Base-by-base conservation (phyloP, 2,113 vertebrate genomes). In the Aleadryas rufinucha region DNA sequence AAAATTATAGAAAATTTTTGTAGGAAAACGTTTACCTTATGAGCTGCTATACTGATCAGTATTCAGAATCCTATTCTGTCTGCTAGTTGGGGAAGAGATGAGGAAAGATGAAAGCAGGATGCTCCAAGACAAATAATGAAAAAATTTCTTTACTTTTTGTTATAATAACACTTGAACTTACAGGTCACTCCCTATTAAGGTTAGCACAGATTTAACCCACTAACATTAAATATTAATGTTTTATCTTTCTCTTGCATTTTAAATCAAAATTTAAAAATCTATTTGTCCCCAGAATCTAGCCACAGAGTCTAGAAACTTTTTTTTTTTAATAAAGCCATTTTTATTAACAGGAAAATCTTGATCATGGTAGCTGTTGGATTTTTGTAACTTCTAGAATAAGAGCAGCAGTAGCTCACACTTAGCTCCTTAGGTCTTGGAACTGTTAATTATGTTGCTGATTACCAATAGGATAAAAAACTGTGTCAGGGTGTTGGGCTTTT, bases 201-300 rank as follows among this genome's bases (percentile, higher is more conserved):
- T 76, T 75, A 95, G 37, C 37, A 64, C 1, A 65, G 12, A 61
- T 79, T 87, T 82, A 87, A 94, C 45, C 27, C 50, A 33, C 23
- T 68, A 82, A 65, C 22, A 61, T 76, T 71, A 92, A 94, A 93
- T 92, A 90, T 87, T 82, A 65, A 82, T 69, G 1, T 33, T 89
- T 68, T 44, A 5, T 65, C 49, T 61, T 84, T 52, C 19, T 49
- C 8, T 72, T 94, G 56, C 33, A 92, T 93, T 92, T 93, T 78
- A 92, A 89, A 93, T 70, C 7, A 70, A 84, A 72, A 95, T 52
- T 66, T 54, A 1, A 90, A 83, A 87, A 60, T 63, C 33, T 68
- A 1, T 64, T 84, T 74, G 2, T 85, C 87, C 61, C 21, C 77
- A 84, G 49, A 84, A 84, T 8, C 13, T 56, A 64, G 16, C 8